Base-by-base conservation (phyloP, 2,888 invertebrate genomes). In the Aphidoletes aphidimyza region DNA sequence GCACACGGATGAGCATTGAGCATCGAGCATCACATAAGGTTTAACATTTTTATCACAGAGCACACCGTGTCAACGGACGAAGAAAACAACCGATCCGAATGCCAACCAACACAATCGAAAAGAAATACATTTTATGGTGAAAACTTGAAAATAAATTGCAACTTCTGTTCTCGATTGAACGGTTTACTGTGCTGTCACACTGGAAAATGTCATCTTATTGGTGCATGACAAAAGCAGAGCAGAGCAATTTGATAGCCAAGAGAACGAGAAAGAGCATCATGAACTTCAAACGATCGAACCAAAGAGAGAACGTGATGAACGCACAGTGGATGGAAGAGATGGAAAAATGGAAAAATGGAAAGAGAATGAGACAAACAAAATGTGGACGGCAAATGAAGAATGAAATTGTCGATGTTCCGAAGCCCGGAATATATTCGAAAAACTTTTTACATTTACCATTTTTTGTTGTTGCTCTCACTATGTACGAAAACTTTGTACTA, bases 71-170 rank as follows among this genome's bases (percentile, higher is more conserved):
- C 36, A 36, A 6, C 54, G n/a, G n/a, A n/a, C n/a, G n/a, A 54
- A 54, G 22, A 54, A 26, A 69, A 69, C 54, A 54, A 69, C 26
- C 69, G 34, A 69, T 30, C 42, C 42, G 17, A 54, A n/a, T 81
- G 69, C 34, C 36, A 17, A 8, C 14, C 37, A n/a, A 81, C 9
- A 47, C 17, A 22, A 39, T 54, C 54, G 69, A 69, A 30, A 34
- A 30, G 34, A 69, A 69, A 69, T 30, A 81, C 81, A 81, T 81
- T 81, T 36, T 81, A 37, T 81, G 81, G 81, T 14, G 81, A 36
- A 81, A 81, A 81, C 36, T 36, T 81, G 36, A 37, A 81, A 81
- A 81, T 81, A 81, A 81, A 81, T 81, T 81, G 81, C 81, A 81
- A 81, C 81, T 81, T 36, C 81, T 37, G 81, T 37, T 81, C 37